A percentile compares a stretch with the other conserved stretches of the same genome.
Evolutionary conservation across 2,113 vertebrate genomes (phyloP).

Genomic region (human): DNA sequence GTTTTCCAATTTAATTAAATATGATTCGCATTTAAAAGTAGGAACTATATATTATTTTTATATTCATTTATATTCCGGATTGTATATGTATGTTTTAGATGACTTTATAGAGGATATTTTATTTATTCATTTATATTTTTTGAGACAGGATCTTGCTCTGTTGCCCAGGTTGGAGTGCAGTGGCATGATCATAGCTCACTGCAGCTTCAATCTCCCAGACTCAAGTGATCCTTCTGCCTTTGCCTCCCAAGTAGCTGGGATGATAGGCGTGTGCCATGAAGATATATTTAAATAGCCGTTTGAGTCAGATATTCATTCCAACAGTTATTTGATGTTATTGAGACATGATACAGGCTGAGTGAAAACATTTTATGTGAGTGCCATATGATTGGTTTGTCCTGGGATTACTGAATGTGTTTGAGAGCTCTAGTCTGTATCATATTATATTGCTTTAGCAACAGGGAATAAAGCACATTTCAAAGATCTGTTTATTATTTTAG

Average conservation of each 20-base stretch:
- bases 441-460: not conserved
- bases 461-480: not conserved
- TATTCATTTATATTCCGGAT: not conserved
- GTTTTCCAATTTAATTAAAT: not conserved
- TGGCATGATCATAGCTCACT: too few species aligned
- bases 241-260: too few species aligned
- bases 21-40: not conserved
- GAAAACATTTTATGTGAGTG: not conserved
- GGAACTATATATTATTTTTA: not conserved
- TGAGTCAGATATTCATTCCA: not conserved
- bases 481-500: slow-evolving; percentile 34
- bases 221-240: too few species aligned
- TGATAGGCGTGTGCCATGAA: not conserved
- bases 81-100: not conserved
- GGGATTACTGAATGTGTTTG: not conserved
- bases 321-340: not conserved
- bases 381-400: not conserved
- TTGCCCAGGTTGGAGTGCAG: too few species aligned
- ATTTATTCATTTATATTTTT: not conserved
- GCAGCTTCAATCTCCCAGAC: too few species aligned
- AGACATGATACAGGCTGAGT: not conserved
- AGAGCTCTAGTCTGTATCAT: not conserved
- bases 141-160: too few species aligned
- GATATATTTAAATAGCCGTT: not conserved
- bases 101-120: not conserved